Base-by-base conservation (phyloP, 2,888 invertebrate genomes). In the Spicauda simplicius region DNA sequence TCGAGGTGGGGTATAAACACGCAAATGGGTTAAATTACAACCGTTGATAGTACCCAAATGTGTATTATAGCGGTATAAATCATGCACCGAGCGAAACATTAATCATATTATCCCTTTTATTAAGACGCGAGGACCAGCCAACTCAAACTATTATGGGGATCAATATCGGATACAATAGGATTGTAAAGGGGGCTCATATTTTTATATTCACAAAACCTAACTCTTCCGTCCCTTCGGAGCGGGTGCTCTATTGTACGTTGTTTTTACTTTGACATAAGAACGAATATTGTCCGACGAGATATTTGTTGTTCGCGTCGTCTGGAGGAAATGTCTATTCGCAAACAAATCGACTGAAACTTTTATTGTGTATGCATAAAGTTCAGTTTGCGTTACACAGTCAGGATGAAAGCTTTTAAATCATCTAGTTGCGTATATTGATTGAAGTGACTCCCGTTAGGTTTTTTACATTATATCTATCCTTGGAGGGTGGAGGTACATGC, bases 161-260 rank as follows among this genome's bases (percentile, higher is more conserved):
- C 92, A 92, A 93, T 92, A 92, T 82, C 90, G 87, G 85, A 87
- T 88, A 92, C 90, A 92, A 92, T 91, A 79, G 90, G 85, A 89
- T 90, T 90, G 90, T 91, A 91, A 90, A 91, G 90, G 88, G 91
- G 92, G 91, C 90, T 90, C 91, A 88, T 90, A 91, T 93, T 93
- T 92, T 92, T 85, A 91, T 91, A 91, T 91, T 91, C 91, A 90
- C 87, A 89, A 91, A 90, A 89, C 88, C 85, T 85, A 91, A 91
- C 91, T 90, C 91, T 91, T 91, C 88, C 84, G 80, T 79, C 88
- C 88, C 85, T 85, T 80, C 76, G 71, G 73, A 73, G 71, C 55
- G 73, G 71, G 73, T 73, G 73, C 71, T 11, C 14, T 63, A 82
- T 78, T 84, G 73, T 81, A 68, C 69, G 70, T 74, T 77, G 81